A percentile compares a stretch with the other conserved stretches of the same genome.
These are phyloP conservation scores for Epirrita christyi DNA, from an alignment of 2,888 invertebrate species.

Conservation along the genomic window DNA sequence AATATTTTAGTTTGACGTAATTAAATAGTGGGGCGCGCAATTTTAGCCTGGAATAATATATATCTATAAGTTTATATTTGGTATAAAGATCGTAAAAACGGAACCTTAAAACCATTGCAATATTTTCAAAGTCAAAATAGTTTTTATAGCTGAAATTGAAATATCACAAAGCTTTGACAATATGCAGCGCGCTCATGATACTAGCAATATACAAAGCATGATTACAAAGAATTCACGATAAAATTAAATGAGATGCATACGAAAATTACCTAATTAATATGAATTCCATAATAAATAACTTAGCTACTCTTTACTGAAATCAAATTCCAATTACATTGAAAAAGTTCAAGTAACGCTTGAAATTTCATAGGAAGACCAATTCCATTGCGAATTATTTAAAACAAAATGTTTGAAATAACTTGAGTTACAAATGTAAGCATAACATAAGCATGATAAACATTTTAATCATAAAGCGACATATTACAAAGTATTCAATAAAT, in stretches of 20 bases:
- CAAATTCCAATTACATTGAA: conserved; percentile 16
- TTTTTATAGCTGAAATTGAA: too few species aligned
- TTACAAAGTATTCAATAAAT: conserved; percentile 19
- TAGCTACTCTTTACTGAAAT: conserved; percentile 50
- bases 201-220: conserved; percentile 33
- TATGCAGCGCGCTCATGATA: conserved; percentile 4
- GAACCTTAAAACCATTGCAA: neutral
- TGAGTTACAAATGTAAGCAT: too few species aligned
- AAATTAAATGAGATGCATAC: conserved; percentile 40
- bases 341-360: conserved; percentile 40
- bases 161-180: neutral
- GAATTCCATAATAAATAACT: conserved; percentile 60
- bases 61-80: too few species aligned
- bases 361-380: conserved; percentile 71
- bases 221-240: conserved; percentile 34
- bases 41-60: too few species aligned
- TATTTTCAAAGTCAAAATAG: neutral
- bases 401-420: too few species aligned
- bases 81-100: too few species aligned
- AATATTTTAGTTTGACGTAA: too few species aligned
- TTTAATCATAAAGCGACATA: conserved; percentile 12
- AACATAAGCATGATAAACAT: conserved; percentile 4
- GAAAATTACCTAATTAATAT: conserved; percentile 41
- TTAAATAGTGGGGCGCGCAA: too few species aligned
- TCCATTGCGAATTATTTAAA: conserved; percentile 22